Evolutionary conservation across 2,797 vertebrate genomes (phyloP), one percentile per base, ranked within the genome.

Genomic region (Alosa sapidissima): DNA sequence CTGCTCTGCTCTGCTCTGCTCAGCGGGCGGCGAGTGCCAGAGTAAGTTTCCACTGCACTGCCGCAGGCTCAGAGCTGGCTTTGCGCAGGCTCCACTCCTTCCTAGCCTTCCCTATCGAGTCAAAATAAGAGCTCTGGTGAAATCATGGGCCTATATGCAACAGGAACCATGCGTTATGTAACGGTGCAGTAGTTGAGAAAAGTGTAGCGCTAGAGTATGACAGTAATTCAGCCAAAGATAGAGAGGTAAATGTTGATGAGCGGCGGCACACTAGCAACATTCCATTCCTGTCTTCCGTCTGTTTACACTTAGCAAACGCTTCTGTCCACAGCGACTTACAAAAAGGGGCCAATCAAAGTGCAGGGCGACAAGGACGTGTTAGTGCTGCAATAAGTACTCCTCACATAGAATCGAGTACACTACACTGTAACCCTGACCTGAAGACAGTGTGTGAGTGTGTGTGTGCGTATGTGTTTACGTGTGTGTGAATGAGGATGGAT

Each of bases 11-110:
- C 54, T 14, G 21, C 16, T 8, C 54, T 14, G 54, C 54, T 55
- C 54, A 21, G 54, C 54, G 19, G 84, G 14, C 21, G 49, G 28
- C 11, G 58, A 28, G 62, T 81, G 55, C 87, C 85, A 81, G 84
- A 72, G 85, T 85, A 89, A 87, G 82, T 87, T 88, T 89, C 84
- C 85, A 89, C 48, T 81, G 83, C 54, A 5, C 54, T 55, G 54
- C 81, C 81, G n/a, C 81, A n/a, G n/a, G 81, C 68, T 72, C 75
- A 83, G 84, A 45, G 65, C 68, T 48, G 11, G 11, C 14, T 13
- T 48, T 58, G 51, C 54, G 21, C 54, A 55, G 16, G 16, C 21
- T 19, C 0, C 87, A 81, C 81, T 81, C 81, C 51, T 85, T 48
- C 72, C 41, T 45, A 36, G 72, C 72, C 55, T 51, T 84, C 1